phyloP scores from a whole-genome alignment of 2,888 invertebrate species.

The Lycaena phlaeas region DNA sequence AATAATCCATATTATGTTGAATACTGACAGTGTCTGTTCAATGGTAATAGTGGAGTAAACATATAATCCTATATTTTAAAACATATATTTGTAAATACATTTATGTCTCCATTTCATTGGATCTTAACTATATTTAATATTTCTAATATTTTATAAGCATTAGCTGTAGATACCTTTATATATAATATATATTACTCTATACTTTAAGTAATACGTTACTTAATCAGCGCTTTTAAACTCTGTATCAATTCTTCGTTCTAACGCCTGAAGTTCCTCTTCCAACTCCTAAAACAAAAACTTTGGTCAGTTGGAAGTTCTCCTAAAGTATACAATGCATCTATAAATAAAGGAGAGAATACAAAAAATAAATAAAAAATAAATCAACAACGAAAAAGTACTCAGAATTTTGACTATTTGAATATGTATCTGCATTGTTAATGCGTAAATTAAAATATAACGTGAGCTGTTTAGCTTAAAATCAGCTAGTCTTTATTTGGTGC shows the following conservation, averaged over 20 bases:
- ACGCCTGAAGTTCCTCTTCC: conserved; percentile 47
- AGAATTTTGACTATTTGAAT: no score
- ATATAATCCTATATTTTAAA: conserved; percentile 2
- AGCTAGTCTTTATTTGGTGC: no score
- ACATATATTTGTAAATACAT: conserved; percentile 3
- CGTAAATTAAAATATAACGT: no score
- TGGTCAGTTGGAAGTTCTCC: no score
- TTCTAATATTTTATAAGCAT: conserved; percentile 4
- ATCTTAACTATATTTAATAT: not conserved
- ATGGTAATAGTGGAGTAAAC: conserved; percentile 2
- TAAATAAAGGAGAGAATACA: no score
- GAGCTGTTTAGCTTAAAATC: no score
- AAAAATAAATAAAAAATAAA: no score
- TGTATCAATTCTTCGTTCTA: conserved; percentile 53
- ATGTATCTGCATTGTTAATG: no score
- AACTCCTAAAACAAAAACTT: conserved; percentile 39
- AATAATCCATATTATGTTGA: not conserved
- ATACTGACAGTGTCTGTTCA: not conserved
- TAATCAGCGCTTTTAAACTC: conserved; percentile 50
- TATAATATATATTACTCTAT: conserved; percentile 14
- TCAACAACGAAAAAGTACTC: no score
- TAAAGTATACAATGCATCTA: no score
- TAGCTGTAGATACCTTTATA: conserved; percentile 6
- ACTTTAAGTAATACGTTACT: conserved; percentile 12
- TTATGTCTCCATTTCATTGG: conserved; percentile 1